Evolutionary conservation across 2,113 vertebrate species (phyloP).

Genomic region (Dendropsophus ebraccatus): DNA sequence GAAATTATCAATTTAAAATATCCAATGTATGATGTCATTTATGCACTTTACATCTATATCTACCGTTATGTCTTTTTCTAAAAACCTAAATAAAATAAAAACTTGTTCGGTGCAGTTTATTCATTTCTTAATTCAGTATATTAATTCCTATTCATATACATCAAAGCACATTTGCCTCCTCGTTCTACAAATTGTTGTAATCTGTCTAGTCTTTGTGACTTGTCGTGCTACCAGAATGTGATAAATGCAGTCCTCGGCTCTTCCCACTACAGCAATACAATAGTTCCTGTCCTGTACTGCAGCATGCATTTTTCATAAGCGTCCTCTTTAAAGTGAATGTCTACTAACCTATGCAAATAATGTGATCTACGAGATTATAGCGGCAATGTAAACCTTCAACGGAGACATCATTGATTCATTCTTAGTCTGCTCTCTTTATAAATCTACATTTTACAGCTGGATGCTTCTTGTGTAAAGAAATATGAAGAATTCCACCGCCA

Average conservation of each 20-base stretch:
- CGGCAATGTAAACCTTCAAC: not conserved
- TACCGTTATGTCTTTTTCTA: not conserved
- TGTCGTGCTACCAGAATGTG: not conserved
- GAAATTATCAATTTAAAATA: too few species aligned
- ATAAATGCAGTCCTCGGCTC: not conserved
- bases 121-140: not conserved
- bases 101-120: not conserved
- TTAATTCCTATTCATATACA: too few species aligned
- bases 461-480: not conserved
- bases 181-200: not conserved
- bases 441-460: not conserved
- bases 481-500: not conserved
- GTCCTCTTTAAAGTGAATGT: conserved; percentile 38
- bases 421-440: not conserved
- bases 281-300: conserved; percentile 8
- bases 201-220: not conserved
- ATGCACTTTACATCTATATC: not conserved
- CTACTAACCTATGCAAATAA: conserved; percentile 34
- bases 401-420: not conserved
- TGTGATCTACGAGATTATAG: conserved; percentile 30
- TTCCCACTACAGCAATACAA: conserved; percentile 9
- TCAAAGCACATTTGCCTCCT: not conserved
- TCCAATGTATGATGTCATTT: too few species aligned
- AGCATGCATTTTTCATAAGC: conserved; percentile 49
- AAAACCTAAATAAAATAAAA: not conserved